Conservation (phyloP, 1,140 invertebrate species). For the Rhagoletis zephyria region DNA sequence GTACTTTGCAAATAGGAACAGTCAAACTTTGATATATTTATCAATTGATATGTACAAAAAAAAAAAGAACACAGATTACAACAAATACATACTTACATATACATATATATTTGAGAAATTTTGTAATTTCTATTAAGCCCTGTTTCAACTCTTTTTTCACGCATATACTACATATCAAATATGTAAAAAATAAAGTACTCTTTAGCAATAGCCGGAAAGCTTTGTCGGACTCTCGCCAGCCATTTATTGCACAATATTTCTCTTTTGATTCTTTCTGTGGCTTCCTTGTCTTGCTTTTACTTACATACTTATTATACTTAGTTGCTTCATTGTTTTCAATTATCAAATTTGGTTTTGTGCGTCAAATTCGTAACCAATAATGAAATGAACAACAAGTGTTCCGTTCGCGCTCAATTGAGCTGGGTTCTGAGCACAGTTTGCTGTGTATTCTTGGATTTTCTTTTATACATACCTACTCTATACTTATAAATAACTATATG, state of each 20-base stretch:
- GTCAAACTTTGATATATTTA: not conserved
- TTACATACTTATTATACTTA: not conserved
- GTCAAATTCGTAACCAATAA: not conserved
- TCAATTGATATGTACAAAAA: not conserved
- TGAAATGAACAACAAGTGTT: not conserved
- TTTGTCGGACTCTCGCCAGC: not conserved
- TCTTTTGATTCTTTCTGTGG: not conserved
- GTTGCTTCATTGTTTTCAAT: not conserved
- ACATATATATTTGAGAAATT: too few species aligned
- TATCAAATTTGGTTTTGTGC: not conserved
- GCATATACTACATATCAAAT: too few species aligned
- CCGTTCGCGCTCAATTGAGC: not conserved
- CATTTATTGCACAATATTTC: constrained; percentile 10
- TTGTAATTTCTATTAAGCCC: too few species aligned
- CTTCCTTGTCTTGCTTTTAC: not conserved
- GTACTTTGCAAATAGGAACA: not conserved
- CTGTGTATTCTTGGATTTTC: too few species aligned
- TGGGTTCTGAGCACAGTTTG: not conserved
- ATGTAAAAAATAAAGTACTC: too few species aligned
- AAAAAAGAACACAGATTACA: not conserved
- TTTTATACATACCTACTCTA: too few species aligned
- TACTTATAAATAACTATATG: too few species aligned
- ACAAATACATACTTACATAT: too few species aligned
- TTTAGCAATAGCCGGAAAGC: too few species aligned
- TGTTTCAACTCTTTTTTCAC: too few species aligned